Evolutionary conservation across 2,797 vertebrate genomes (phyloP), one percentile per base, ranked within the genome.

Genomic region (Gila robusta): DNA sequence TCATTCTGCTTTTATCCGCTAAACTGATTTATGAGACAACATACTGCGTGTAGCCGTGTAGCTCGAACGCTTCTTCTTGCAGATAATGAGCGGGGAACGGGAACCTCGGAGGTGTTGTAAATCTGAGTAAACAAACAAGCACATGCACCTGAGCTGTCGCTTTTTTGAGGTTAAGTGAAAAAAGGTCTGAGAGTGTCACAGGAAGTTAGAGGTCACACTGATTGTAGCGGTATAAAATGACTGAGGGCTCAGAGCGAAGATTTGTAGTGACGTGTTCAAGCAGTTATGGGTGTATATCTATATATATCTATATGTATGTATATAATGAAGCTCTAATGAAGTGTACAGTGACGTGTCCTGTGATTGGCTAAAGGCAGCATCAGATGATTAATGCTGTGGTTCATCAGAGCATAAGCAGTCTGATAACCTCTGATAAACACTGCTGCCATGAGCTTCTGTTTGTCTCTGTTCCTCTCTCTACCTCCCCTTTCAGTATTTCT

Each of bases 341-440:
- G 94, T 94, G 90, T 85, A 89, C 90, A 91, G 94, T 94, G 94
- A 94, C 93, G 93, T 94, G 91, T 84, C 89, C 90, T 92, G 93
- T 95, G 94, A 95, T 94, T 92, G 91, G 90, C 92, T 88, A 91
- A 89, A 91, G 91, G 90, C 82, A 88, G 91, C 90, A 88, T 91
- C 91, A 90, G 89, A 90, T 95, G 95, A 95, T 87, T 89, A 94
- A 95, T 95, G 92, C 89, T 90, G 91, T 89, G 59, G 26, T 69
- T 79, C 72, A 79, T 49, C 64, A 88, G 91, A 76, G 87, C 86
- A 89, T 81, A 88, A 85, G 88, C 92, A 93, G 91, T 56, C 88
- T 87, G 96, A 96, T 96, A 95, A 96, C 95, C 95, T 82, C 94
- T 87, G 78, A 87, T 82, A 70, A 88, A 81, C 82, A 73, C 47